A percentile compares a stretch with the other conserved stretches of the same genome.
Conservation (phyloP, 2,888 invertebrate genomes). For the Choristoneura rosaceana region DNA sequence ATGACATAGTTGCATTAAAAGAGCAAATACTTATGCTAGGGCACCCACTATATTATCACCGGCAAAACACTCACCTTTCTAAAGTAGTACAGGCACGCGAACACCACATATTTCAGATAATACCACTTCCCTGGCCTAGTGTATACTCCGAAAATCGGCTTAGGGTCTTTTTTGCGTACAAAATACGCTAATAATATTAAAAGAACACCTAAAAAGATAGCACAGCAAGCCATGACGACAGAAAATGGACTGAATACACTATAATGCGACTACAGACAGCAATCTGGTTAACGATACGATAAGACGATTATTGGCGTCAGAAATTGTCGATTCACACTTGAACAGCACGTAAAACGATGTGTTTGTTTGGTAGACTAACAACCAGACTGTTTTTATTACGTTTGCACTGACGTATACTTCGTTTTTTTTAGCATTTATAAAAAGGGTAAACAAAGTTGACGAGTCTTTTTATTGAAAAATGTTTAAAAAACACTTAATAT, state of each 20-base stretch:
- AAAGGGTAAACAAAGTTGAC: too few species aligned
- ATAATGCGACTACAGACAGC: background rate
- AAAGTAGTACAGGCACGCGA: constrained; percentile 81
- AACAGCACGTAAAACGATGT: background rate
- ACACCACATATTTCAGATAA: constrained; percentile 85
- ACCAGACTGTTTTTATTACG: background rate
- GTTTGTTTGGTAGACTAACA: background rate
- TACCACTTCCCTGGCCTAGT: constrained; percentile 87
- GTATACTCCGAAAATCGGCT: constrained; percentile 86
- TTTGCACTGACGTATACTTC: background rate
- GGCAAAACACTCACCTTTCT: constrained; percentile 78
- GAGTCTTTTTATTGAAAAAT: too few species aligned
- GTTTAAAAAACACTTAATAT: too few species aligned
- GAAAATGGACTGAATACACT: background rate
- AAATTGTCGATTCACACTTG: background rate
- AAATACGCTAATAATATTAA: constrained; percentile 60
- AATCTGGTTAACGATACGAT: background rate
- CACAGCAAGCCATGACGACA: constrained; percentile 5
- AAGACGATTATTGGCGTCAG: too few species aligned
- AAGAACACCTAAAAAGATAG: constrained; percentile 45
- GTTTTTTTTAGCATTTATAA: too few species aligned
- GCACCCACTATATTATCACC: too few species aligned
- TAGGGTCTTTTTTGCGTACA: constrained; percentile 65
- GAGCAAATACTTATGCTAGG: too few species aligned
- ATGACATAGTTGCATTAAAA: too few species aligned